Percentiles rank a stretch among this genome's conserved stretches.
Evolutionary conservation across 2,888 invertebrate genomes (phyloP).

Genomic region (Dryococelus australis): DNA sequence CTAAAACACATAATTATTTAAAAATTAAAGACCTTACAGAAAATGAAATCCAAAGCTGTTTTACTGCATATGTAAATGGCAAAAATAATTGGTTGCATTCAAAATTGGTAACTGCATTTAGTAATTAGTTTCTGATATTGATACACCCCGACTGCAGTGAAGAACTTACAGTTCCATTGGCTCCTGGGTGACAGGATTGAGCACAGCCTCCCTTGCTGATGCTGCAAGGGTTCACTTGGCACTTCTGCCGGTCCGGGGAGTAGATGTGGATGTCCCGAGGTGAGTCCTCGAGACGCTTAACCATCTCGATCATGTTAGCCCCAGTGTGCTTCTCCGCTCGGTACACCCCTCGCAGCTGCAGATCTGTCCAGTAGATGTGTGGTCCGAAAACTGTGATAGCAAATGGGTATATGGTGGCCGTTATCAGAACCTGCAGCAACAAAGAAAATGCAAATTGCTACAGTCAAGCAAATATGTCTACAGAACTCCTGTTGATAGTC

Average conservation of each 20-base stretch:
- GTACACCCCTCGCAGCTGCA: constrained; percentile 92
- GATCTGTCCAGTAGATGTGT: constrained; percentile 96
- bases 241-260: constrained; percentile 79
- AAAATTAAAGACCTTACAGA: too few relatives aligned
- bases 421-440: constrained; percentile 67
- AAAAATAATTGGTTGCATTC: too few relatives aligned
- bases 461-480: too few relatives aligned
- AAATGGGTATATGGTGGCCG: constrained; percentile 94
- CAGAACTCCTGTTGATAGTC: too few relatives aligned
- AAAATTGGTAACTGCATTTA: too few relatives aligned
- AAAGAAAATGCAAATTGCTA: not conserved
- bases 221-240: constrained; percentile 82
- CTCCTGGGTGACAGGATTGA: constrained; percentile 90
- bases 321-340: constrained; percentile 97
- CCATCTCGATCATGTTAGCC: constrained; percentile 92
- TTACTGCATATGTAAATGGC: too few relatives aligned
- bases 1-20: too few relatives aligned
- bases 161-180: constrained; percentile 69
- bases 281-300: constrained; percentile 89
- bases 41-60: too few relatives aligned
- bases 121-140: too few relatives aligned
- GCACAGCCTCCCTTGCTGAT: constrained; percentile 96
- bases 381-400: constrained; percentile 90
- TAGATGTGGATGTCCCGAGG: constrained; percentile 93
- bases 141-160: too few relatives aligned